These are phyloP conservation scores for Dryomyza anilis DNA, from an alignment of 2,888 invertebrate species.

Conservation along the genomic window DNA sequence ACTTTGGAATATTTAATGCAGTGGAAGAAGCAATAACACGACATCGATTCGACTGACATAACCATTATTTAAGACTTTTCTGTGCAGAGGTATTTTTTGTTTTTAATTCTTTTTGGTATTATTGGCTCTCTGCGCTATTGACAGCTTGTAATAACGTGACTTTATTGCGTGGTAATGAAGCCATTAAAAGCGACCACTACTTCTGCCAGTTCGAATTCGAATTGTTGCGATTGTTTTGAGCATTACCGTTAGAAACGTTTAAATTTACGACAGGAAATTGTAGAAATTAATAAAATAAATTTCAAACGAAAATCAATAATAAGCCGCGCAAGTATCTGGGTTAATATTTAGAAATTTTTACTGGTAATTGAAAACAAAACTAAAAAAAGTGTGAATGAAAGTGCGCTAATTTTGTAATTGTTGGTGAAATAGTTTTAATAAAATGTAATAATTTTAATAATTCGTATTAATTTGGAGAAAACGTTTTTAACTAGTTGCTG, in stretches of 20 bases:
- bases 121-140: slow-evolving; percentile 25
- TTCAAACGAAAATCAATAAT: neutral
- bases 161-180: slow-evolving; percentile 57
- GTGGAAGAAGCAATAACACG: too few species aligned
- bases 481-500: too few species aligned
- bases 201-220: too few species aligned
- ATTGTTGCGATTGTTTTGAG: slow-evolving; percentile 27
- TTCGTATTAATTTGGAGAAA: too few species aligned
- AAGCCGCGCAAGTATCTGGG: slow-evolving; percentile 5
- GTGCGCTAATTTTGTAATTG: too few species aligned
- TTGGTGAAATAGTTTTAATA: too few species aligned
- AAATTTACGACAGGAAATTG: slow-evolving; percentile 57
- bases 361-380: too few species aligned
- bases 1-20: slow-evolving; percentile 13
- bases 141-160: slow-evolving; percentile 51
- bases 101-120: neutral
- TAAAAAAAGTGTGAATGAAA: too few species aligned
- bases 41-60: neutral
- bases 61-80: slow-evolving; percentile 9
- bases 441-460: too few species aligned
- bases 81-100: neutral
- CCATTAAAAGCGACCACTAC: slow-evolving; percentile 42
- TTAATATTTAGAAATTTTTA: too few species aligned
- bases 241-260: slow-evolving; percentile 34
- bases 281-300: neutral